These are phyloP conservation scores for Stichodactyla helianthus DNA, from an alignment of 64 coral and sea anemone species.

Conservation along the genomic window DNA sequence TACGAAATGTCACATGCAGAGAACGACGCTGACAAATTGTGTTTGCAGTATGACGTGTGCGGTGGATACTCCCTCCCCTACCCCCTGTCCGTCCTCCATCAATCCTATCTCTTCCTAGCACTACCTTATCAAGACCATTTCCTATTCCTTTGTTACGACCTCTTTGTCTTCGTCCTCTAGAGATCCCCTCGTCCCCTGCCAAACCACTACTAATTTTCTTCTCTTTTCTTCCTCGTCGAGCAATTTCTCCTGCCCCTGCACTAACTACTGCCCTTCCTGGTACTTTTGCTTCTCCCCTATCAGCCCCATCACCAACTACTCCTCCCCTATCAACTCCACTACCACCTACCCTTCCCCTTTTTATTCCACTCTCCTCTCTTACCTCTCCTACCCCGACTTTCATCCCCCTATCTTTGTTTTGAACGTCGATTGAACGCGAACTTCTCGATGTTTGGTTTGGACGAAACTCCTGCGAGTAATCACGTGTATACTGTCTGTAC, in stretches of 20 bases:
- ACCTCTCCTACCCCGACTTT: neutral
- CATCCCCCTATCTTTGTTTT: neutral
- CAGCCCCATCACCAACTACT: too few species aligned
- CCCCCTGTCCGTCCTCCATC: neutral
- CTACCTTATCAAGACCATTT: neutral
- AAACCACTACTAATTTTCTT: too few species aligned
- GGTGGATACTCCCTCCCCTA: neutral
- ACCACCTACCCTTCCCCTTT: neutral
- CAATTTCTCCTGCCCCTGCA: neutral
- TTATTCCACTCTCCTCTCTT: too few species aligned
- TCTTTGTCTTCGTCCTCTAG: neutral
- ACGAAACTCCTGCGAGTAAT: neutral
- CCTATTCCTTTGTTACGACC: neutral
- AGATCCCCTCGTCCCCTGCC: too few species aligned
- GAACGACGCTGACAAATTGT: conserved; percentile 48
- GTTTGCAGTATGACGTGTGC: neutral
- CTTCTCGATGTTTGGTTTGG: neutral
- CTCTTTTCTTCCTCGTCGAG: too few species aligned
- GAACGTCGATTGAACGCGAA: neutral
- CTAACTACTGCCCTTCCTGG: too few species aligned
- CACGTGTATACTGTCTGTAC: neutral
- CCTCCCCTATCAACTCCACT: neutral
- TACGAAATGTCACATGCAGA: conserved; percentile 77
- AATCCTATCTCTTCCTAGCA: neutral
- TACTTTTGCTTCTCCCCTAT: neutral